Percentiles rank a stretch among this genome's conserved stretches.
phyloP scores from a whole-genome alignment of 2,888 invertebrate genomes.

The Eristalis intricaria region DNA sequence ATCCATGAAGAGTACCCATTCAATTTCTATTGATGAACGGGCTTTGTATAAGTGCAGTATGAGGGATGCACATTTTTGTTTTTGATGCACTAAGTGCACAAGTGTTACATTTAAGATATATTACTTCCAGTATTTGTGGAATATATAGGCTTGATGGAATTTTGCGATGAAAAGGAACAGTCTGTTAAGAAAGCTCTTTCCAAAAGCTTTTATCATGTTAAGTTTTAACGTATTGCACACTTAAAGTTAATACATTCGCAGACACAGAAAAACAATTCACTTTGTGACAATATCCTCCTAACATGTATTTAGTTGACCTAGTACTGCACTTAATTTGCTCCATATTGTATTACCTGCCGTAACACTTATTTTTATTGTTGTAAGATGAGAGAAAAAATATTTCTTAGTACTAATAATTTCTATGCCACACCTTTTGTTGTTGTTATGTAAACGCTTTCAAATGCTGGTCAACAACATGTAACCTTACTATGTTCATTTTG shows the following conservation, averaged over 20 bases:
- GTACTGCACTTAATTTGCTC: constrained; percentile 18
- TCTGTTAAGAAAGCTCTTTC: constrained; percentile 21
- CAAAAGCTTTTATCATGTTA: constrained; percentile 45
- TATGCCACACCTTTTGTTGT: too few species aligned
- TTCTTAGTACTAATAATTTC: too few species aligned
- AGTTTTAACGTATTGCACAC: background rate
- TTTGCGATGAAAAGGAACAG: background rate
- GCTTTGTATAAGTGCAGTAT: background rate
- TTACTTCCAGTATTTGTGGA: background rate
- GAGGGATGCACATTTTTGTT: background rate
- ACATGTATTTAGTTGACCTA: constrained; percentile 59
- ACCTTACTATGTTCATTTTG: too few species aligned
- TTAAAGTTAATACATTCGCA: constrained; percentile 16
- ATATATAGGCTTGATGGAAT: background rate
- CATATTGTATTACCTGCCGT: background rate
- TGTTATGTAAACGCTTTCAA: too few species aligned
- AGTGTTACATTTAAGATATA: background rate
- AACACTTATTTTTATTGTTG: too few species aligned
- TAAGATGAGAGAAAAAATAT: too few species aligned
- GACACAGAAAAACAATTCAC: background rate
- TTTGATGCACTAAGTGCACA: background rate
- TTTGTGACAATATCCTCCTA: constrained; percentile 18
- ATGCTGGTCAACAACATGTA: too few species aligned
- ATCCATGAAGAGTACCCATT: constrained; percentile 50
- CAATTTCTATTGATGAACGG: constrained; percentile 37